Percentiles rank a stretch among this genome's conserved stretches.
Conservation (phyloP, 2,797 vertebrate species). For the Chanos chanos region DNA sequence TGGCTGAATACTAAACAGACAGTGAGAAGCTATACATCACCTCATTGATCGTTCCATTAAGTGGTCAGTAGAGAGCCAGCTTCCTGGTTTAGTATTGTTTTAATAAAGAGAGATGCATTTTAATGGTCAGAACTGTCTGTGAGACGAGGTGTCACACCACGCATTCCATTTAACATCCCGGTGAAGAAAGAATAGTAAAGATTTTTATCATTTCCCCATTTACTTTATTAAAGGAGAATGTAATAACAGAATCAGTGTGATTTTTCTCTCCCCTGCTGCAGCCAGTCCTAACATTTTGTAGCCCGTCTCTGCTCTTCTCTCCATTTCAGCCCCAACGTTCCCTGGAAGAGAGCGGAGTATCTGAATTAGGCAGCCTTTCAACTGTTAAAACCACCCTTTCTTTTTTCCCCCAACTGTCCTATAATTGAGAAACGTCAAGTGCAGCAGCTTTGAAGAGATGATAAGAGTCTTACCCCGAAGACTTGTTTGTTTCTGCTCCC, state of each 20-base stretch:
- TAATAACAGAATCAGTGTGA: slow-evolving; percentile 5
- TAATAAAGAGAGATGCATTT: slow-evolving; percentile 37
- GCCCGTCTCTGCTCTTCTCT: too few relatives aligned
- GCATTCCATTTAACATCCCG: slow-evolving; percentile 7
- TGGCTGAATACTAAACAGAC: slow-evolving; percentile 21
- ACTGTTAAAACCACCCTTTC: too few relatives aligned
- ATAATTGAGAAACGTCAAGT: too few relatives aligned
- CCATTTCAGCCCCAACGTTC: too few relatives aligned
- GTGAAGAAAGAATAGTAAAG: slow-evolving; percentile 12
- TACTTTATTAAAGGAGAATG: slow-evolving; percentile 22
- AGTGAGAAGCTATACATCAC: slow-evolving; percentile 42
- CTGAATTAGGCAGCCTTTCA: too few relatives aligned
- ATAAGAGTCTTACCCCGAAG: too few relatives aligned
- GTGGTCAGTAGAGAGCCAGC: slow-evolving; percentile 24
- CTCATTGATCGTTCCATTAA: slow-evolving; percentile 54
- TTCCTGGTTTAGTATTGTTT: slow-evolving; percentile 39
- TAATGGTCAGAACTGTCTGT: slow-evolving; percentile 5
- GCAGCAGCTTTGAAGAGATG: too few relatives aligned
- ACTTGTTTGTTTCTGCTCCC: background rate
- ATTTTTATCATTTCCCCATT: slow-evolving; percentile 25
- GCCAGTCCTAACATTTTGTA: too few relatives aligned
- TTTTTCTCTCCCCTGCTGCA: background rate
- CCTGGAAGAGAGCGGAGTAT: too few relatives aligned
- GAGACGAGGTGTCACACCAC: background rate
- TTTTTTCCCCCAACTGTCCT: too few relatives aligned